phyloP scores from a whole-genome alignment of 2,797 vertebrate genomes.

The Notolepis coatsorum region DNA sequence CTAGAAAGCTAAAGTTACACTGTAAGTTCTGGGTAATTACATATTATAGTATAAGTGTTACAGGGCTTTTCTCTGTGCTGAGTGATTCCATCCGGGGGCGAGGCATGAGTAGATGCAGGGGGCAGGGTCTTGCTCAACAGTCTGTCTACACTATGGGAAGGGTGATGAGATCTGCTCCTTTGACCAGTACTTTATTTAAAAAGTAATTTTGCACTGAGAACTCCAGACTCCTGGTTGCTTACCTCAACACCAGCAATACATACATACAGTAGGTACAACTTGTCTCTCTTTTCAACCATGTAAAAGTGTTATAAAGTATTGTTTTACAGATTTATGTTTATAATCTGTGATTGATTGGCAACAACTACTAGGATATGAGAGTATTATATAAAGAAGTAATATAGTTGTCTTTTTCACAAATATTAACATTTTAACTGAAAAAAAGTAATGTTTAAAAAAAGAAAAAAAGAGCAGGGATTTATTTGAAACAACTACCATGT shows the following conservation, averaged over 20 bases:
- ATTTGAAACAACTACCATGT: too few species aligned
- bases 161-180: conserved; percentile 52
- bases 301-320: too few species aligned
- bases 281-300: background rate
- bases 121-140: conserved; percentile 54
- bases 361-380: too few species aligned
- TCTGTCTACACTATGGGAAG: conserved; percentile 49
- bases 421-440: too few species aligned
- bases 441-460: too few species aligned
- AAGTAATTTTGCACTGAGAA: conserved; percentile 46
- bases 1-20: too few species aligned
- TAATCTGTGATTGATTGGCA: background rate
- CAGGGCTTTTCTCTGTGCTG: too few species aligned
- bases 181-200: conserved; percentile 61
- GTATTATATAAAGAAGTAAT: too few species aligned
- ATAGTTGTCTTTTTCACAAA: too few species aligned
- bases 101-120: conserved; percentile 58
- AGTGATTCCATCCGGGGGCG: conserved; percentile 51
- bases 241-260: conserved; percentile 43
- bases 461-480: too few species aligned
- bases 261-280: conserved; percentile 60
- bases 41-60: too few species aligned
- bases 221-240: conserved; percentile 36
- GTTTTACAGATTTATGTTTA: conserved; percentile 13
- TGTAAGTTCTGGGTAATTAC: too few species aligned